A percentile compares a stretch with the other conserved stretches of the same genome.
phyloP scores from a whole-genome alignment of 1,140 invertebrate species.

The Coboldia fuscipes region DNA sequence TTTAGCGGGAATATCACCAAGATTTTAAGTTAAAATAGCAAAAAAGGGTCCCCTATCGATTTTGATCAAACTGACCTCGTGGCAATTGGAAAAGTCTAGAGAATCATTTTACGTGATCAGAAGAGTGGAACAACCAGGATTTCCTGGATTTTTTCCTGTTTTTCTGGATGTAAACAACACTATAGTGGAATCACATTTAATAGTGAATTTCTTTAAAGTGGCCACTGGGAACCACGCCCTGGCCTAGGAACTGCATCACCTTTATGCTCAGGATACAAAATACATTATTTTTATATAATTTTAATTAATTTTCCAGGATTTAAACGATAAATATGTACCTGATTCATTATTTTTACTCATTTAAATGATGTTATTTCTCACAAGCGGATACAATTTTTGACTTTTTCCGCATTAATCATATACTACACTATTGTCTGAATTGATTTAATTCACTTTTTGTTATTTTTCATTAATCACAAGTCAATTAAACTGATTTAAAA shows the following conservation, averaged over 20 bases:
- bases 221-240: neutral
- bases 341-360: constrained; percentile 1
- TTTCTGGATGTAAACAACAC: neutral
- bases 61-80: constrained; percentile 11
- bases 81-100: constrained; percentile 8
- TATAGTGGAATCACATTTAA: neutral
- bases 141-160: neutral
- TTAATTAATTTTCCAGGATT: neutral
- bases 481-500: too few species aligned
- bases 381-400: too few species aligned
- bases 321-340: neutral
- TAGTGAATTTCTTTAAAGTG: neutral
- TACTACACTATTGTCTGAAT: too few species aligned
- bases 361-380: too few species aligned
- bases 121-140: constrained; percentile 14
- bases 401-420: too few species aligned
- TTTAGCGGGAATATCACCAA: constrained; percentile 10
- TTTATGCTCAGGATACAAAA: neutral
- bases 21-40: constrained; percentile 42
- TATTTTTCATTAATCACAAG: too few species aligned
- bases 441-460: too few species aligned
- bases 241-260: neutral
- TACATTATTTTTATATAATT: neutral
- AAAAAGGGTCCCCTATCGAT: constrained; percentile 49
- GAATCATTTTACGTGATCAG: constrained; percentile 7